These are phyloP conservation scores for Borostomias antarcticus DNA, from an alignment of 2,797 vertebrate species.

Conservation along the genomic window DNA sequence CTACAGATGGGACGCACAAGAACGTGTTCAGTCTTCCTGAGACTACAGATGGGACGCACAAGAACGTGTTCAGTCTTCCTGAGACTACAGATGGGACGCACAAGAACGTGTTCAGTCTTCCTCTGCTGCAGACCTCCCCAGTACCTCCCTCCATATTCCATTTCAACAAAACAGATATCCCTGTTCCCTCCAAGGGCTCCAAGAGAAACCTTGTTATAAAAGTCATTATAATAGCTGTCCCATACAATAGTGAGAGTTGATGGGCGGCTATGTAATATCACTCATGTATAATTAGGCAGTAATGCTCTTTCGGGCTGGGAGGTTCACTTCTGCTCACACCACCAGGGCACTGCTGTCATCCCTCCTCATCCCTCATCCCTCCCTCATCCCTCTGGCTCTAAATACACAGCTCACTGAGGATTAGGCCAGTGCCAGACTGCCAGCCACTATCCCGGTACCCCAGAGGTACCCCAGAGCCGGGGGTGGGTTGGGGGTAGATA, in stretches of 20 bases:
- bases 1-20: too few species aligned
- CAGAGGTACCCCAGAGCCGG: neutral
- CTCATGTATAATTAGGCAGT: constrained; percentile 60
- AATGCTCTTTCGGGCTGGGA: constrained; percentile 47
- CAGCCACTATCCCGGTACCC: neutral
- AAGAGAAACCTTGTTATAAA: constrained; percentile 49
- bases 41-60: too few species aligned
- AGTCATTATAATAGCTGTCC: constrained; percentile 47
- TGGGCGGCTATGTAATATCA: constrained; percentile 51
- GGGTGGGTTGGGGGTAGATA: too few species aligned
- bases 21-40: too few species aligned
- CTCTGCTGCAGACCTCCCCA: too few species aligned
- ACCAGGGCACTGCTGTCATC: constrained; percentile 47
- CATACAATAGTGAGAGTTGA: constrained; percentile 56
- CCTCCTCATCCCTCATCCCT: constrained; percentile 29
- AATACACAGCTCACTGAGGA: too few species aligned
- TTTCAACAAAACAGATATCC: constrained; percentile 19
- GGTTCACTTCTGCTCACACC: constrained; percentile 54
- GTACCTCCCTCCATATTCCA: too few species aligned
- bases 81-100: too few species aligned
- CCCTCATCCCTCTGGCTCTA: neutral
- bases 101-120: too few species aligned
- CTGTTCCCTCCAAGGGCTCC: constrained; percentile 18
- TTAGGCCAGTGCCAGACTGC: neutral
- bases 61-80: too few species aligned